Base-by-base conservation (phyloP, 1,140 invertebrate species). In the Panulirus ornatus region DNA sequence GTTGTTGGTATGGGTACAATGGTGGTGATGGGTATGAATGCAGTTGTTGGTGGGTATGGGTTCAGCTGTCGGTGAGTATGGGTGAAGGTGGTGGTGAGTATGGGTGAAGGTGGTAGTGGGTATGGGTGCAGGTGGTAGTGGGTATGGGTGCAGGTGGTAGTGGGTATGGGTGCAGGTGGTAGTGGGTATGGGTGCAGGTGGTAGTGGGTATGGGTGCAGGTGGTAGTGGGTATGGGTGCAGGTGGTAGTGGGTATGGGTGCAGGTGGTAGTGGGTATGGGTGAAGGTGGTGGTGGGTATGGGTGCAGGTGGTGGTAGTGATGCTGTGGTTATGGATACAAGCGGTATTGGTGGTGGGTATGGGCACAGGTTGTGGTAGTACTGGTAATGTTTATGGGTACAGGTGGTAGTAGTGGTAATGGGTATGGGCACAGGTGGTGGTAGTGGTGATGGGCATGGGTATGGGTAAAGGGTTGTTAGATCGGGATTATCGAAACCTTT, bases 101-200 rank as follows among this genome's bases (percentile, higher is more conserved):
- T 70, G 66, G 66, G 66, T 70, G 66, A n/a, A 63, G 27, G 1
- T 70, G 66, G 66, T 70, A n/a, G n/a, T n/a, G n/a, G n/a, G 9
- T 14, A 22, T 58, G 63, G 5, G n/a, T 22, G 34, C 34, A 70
- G 5, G 63, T 22, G n/a, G 63, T 6, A 22, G 63, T 58, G n/a
- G 11, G 51, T 58, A 58, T 22, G n/a, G 22, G 22, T 70, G 66
- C 9, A 30, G 66, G 66, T 70, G 16, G n/a, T 70, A 34, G n/a
- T 70, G n/a, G 66, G 27, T n/a, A 22, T 70, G 66, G 9, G 27
- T n/a, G n/a, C n/a, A n/a, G n/a, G n/a, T n/a, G n/a, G n/a, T n/a
- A n/a, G n/a, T n/a, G n/a, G n/a, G n/a, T n/a, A n/a, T n/a, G n/a
- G n/a, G n/a, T n/a, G n/a, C n/a, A n/a, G n/a, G n/a, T n/a, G n/a